These are phyloP conservation scores for Gracilinanus agilis DNA, from an alignment of 2,113 vertebrate genomes.

Conservation along the genomic window DNA sequence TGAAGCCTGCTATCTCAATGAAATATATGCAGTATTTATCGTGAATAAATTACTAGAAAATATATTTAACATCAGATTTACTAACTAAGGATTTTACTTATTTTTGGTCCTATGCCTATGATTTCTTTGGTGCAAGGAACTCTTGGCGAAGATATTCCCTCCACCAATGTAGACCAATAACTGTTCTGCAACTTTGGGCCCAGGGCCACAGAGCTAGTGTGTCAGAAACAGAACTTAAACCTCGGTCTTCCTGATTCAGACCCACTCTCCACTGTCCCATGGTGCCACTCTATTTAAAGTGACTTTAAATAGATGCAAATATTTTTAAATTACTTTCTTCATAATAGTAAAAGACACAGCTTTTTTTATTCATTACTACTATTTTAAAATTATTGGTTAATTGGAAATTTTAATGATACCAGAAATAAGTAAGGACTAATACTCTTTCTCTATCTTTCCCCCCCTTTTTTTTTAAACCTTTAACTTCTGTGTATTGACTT, in stretches of 20 bases:
- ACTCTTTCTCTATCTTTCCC: neutral
- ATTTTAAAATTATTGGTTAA: slow-evolving; percentile 23
- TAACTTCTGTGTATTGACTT: too few species aligned
- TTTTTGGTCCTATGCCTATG: neutral
- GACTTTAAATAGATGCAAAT: neutral
- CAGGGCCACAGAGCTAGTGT: neutral
- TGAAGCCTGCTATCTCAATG: slow-evolving; percentile 36
- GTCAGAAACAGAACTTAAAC: neutral
- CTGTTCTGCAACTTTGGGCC: neutral
- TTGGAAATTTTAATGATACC: slow-evolving; percentile 26
- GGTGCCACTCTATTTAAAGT: neutral
- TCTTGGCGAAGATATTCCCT: neutral
- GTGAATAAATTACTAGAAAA: slow-evolving; percentile 19
- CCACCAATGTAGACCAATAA: neutral
- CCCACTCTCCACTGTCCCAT: neutral
- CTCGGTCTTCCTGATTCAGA: neutral
- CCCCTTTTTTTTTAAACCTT: too few species aligned
- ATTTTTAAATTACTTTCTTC: neutral
- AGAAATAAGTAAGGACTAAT: slow-evolving; percentile 9
- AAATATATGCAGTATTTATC: slow-evolving; percentile 17
- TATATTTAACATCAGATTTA: slow-evolving; percentile 27
- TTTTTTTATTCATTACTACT: slow-evolving; percentile 29
- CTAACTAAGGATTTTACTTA: neutral
- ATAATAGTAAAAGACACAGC: neutral
- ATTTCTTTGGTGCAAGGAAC: neutral